phyloP scores from a whole-genome alignment of 2,797 vertebrate genomes.

The Molothrus ater region DNA sequence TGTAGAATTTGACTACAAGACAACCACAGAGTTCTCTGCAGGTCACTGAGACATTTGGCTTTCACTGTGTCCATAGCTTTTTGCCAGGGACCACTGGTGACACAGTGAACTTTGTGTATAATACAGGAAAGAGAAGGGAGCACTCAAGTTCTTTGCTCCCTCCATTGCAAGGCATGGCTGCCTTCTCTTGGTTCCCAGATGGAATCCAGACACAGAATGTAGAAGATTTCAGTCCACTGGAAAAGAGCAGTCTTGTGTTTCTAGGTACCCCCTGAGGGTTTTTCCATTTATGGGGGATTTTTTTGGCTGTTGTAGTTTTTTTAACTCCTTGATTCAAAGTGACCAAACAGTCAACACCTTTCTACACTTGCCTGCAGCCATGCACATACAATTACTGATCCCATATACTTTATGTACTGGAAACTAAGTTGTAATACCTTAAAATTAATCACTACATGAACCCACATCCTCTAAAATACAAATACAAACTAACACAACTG shows the following conservation, averaged over 20 bases:
- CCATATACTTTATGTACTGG: not conserved
- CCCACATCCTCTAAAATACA: not conserved
- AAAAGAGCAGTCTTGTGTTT: not conserved
- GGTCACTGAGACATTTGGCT: not conserved
- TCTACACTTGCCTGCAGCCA: not conserved
- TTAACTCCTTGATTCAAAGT: not conserved
- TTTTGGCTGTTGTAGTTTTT: not conserved
- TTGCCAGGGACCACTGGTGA: too few relatives aligned
- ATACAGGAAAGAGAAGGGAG: not conserved
- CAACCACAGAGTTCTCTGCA: not conserved
- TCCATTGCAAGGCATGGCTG: not conserved
- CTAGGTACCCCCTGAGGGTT: not conserved
- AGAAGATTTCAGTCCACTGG: not conserved
- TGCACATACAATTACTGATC: not conserved
- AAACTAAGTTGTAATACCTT: not conserved
- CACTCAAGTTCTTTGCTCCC: not conserved
- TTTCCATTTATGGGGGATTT: not conserved
- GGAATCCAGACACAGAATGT: not conserved
- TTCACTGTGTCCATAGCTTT: not conserved
- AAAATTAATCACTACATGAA: not conserved
- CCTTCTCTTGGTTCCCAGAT: not conserved
- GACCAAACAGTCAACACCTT: not conserved
- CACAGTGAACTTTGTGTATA: not conserved
- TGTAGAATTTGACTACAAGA: not conserved
- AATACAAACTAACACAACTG: not conserved